phyloP scores from a whole-genome alignment of 2,888 invertebrate species.

The Automeris io region DNA sequence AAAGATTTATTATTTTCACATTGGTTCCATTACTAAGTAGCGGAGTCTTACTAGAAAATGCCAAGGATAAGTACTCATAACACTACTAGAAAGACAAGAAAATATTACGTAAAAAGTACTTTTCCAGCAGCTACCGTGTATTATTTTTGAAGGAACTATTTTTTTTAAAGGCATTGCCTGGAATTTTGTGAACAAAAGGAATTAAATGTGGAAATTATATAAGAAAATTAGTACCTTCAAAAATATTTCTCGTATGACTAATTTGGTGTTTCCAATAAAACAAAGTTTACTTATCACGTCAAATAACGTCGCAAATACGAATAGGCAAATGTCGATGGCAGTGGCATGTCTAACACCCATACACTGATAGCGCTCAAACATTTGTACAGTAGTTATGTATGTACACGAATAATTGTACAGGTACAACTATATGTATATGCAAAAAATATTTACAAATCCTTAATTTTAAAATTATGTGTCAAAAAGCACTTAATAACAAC shows the following conservation, averaged over 20 bases:
- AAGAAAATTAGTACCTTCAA: constrained; percentile 1
- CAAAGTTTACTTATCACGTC: constrained; percentile 9
- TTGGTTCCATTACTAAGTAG: no score
- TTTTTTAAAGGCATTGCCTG: not conserved
- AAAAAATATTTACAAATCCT: constrained; percentile 70
- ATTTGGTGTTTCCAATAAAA: constrained; percentile 13
- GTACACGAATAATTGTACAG: constrained; percentile 55
- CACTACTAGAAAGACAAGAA: no score
- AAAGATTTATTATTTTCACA: no score
- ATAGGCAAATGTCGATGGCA: constrained; percentile 37
- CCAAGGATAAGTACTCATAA: no score
- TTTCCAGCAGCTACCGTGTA: no score
- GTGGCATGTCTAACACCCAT: constrained; percentile 66
- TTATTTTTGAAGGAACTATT: not conserved
- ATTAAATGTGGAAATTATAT: not conserved
- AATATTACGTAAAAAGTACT: no score
- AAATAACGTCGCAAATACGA: constrained; percentile 2
- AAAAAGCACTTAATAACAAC: constrained; percentile 66
- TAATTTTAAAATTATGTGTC: constrained; percentile 44
- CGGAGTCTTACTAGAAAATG: no score
- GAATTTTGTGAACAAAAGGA: not conserved
- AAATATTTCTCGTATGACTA: not conserved
- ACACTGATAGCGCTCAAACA: constrained; percentile 64
- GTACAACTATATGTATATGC: constrained; percentile 54
- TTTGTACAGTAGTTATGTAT: constrained; percentile 58